Percentiles rank a stretch among this genome's conserved stretches.
phyloP scores from a whole-genome alignment of 64 coral and sea anemone genomes.

The Montipora capricornis region DNA sequence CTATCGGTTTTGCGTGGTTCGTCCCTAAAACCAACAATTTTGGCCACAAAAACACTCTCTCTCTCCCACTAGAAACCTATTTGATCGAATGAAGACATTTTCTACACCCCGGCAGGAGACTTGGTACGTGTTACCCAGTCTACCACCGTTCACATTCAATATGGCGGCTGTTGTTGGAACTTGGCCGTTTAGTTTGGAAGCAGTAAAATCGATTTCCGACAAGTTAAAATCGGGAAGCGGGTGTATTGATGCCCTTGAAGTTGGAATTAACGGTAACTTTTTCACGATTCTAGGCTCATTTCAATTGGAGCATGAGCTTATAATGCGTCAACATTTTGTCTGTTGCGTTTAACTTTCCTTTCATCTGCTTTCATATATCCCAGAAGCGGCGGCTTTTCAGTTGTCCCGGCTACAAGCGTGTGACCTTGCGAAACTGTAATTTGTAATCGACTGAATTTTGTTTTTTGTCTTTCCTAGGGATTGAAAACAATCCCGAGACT shows the following conservation, averaged over 20 bases:
- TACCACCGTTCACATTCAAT: neutral
- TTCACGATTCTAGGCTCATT: neutral
- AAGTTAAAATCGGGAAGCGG: constrained; percentile 24
- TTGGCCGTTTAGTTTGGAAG: constrained; percentile 69
- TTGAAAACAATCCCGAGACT: constrained; percentile 69
- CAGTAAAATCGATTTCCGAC: constrained; percentile 57
- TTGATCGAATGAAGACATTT: too few relatives aligned
- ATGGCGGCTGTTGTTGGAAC: constrained; percentile 75
- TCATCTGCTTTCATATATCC: too few relatives aligned
- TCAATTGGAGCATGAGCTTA: neutral
- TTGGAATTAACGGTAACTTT: constrained; percentile 66
- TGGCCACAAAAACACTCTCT: too few relatives aligned
- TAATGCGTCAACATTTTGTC: too few relatives aligned
- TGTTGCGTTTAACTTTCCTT: too few relatives aligned
- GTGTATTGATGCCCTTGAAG: constrained; percentile 62
- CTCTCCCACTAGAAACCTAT: too few relatives aligned
- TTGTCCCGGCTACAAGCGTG: neutral
- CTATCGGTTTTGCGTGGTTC: too few relatives aligned
- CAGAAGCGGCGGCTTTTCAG: too few relatives aligned
- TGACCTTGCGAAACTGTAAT: neutral
- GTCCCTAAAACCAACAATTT: too few relatives aligned
- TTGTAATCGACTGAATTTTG: neutral
- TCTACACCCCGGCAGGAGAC: too few relatives aligned
- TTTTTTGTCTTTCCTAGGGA: neutral
- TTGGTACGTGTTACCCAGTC: neutral